Conservation (phyloP, 2,888 invertebrate species). For the Drosophila glabriapex region DNA sequence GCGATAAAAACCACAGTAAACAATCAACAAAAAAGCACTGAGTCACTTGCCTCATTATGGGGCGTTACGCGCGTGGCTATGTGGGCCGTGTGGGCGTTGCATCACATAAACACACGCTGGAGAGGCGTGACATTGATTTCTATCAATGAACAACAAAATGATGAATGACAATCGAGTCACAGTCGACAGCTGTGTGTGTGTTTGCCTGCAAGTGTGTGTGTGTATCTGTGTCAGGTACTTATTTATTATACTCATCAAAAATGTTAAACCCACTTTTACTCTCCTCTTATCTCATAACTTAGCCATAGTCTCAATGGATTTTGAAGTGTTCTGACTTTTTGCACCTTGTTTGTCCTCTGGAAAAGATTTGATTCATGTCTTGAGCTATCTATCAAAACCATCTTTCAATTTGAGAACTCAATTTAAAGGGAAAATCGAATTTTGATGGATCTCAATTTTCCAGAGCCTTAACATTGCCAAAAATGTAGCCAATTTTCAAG, state of each 20-base stretch:
- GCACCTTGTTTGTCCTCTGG: background rate
- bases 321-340: background rate
- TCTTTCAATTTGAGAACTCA: background rate
- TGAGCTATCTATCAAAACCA: background rate
- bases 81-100: conserved; percentile 14
- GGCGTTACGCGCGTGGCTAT: conserved; percentile 16
- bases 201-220: background rate
- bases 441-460: background rate
- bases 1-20: conserved; percentile 26
- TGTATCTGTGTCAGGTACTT: conserved; percentile 2
- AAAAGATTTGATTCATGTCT: background rate
- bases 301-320: background rate
- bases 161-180: conserved; percentile 45
- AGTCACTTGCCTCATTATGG: conserved; percentile 19
- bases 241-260: conserved; percentile 14
- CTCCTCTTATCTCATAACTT: background rate
- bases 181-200: conserved; percentile 6
- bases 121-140: conserved; percentile 42
- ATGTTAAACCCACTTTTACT: background rate
- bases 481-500: background rate
- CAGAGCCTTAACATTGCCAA: background rate
- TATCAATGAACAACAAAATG: conserved; percentile 50
- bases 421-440: background rate
- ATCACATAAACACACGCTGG: background rate
- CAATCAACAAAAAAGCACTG: conserved; percentile 18